phyloP scores from a whole-genome alignment of 2,888 invertebrate genomes.

The Odontocerum albicorne region DNA sequence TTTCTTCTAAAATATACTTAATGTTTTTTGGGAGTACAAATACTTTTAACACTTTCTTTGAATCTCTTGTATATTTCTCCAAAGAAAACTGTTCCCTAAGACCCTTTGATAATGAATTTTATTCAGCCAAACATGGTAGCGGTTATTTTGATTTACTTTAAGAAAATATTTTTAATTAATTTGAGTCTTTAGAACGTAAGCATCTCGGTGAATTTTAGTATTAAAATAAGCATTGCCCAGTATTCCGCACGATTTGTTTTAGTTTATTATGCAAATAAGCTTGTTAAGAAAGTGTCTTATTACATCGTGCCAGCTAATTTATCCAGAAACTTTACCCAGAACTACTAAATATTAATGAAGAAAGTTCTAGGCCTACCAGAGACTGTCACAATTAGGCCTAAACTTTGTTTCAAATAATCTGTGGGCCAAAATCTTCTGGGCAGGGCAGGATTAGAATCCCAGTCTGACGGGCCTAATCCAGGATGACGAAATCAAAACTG shows the following conservation, averaged over 20 bases:
- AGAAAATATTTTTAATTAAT: too few species aligned
- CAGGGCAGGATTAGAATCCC: constrained; percentile 5
- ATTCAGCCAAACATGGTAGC: too few species aligned
- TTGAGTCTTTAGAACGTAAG: too few species aligned
- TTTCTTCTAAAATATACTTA: too few species aligned
- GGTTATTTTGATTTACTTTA: too few species aligned
- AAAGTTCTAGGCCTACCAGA: constrained; percentile 22
- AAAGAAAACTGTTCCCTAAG: too few species aligned
- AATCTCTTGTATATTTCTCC: too few species aligned
- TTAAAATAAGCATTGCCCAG: constrained; percentile 16
- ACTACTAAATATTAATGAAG: constrained; percentile 36
- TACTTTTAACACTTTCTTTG: too few species aligned
- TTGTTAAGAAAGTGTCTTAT: constrained; percentile 19
- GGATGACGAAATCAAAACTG: neutral
- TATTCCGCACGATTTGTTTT: constrained; percentile 8
- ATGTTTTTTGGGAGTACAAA: too few species aligned
- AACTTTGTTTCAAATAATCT: constrained; percentile 16
- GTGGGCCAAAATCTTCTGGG: constrained; percentile 10
- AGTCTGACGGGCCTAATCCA: neutral
- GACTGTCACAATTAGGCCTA: constrained; percentile 33
- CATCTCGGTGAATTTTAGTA: too few species aligned
- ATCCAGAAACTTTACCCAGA: constrained; percentile 21
- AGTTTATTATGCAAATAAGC: constrained; percentile 17
- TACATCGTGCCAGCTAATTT: constrained; percentile 14
- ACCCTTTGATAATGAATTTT: too few species aligned